Conservation (phyloP, 2,797 vertebrate species). For the Acanthornis magna region DNA sequence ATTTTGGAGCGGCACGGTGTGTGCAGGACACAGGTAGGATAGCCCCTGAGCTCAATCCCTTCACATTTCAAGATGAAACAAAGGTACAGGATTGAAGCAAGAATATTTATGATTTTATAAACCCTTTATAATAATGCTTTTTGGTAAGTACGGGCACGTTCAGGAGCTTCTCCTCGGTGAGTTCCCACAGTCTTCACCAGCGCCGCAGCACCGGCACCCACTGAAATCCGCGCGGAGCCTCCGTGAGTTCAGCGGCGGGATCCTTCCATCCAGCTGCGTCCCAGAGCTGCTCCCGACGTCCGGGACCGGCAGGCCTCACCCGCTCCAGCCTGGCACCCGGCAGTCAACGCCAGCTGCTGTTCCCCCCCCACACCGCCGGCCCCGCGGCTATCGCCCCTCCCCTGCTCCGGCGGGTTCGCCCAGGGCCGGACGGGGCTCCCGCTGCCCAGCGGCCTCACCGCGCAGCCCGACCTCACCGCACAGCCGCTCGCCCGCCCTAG, state of each 20-base stretch:
- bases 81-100: background rate
- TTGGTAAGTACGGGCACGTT: accelerated
- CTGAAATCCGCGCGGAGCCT: background rate
- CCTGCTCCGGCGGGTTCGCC: background rate
- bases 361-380: background rate
- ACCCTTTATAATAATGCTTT: accelerated
- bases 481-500: no score
- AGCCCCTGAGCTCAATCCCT: background rate
- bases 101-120: background rate
- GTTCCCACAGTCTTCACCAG: background rate
- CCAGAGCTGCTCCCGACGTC: background rate
- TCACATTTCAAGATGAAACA: background rate
- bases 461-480: no score
- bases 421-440: no score
- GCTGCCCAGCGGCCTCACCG: background rate
- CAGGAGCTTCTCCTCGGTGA: background rate
- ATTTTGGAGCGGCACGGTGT: accelerated
- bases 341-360: no score
- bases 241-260: background rate
- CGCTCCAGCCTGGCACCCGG: background rate
- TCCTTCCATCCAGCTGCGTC: background rate
- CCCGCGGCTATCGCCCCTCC: background rate
- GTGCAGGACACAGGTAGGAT: background rate
- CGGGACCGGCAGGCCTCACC: no score
- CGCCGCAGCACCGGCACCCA: background rate